Evolutionary conservation across 2,888 invertebrate genomes (phyloP).

Genomic region (Mechanitis mazaeus): DNA sequence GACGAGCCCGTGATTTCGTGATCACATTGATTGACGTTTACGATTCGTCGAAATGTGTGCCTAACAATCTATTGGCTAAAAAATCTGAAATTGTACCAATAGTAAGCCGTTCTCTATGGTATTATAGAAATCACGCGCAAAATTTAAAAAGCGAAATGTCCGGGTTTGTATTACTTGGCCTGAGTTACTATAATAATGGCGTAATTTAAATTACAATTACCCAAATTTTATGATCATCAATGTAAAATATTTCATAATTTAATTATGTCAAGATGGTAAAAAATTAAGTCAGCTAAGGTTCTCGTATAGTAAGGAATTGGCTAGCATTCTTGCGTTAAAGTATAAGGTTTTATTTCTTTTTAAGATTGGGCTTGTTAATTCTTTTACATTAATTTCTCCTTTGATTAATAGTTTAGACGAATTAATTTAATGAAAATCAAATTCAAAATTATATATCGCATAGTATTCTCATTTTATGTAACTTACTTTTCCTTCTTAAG

Average conservation of each 20-base stretch:
- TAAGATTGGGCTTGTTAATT: too few species aligned
- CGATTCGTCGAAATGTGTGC: constrained; percentile 52
- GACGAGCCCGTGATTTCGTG: constrained; percentile 40
- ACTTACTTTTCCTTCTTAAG: too few species aligned
- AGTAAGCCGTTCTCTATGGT: constrained; percentile 17
- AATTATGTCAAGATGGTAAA: too few species aligned
- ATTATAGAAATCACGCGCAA: constrained; percentile 47
- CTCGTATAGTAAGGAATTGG: neutral
- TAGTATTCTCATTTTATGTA: too few species aligned
- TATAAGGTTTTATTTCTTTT: too few species aligned
- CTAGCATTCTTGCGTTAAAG: too few species aligned
- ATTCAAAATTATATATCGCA: too few species aligned
- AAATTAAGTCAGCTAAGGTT: neutral
- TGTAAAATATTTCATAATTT: too few species aligned
- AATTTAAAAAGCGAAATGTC: constrained; percentile 37
- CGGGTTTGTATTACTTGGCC: neutral
- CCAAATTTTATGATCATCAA: neutral
- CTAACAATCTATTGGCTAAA: constrained; percentile 41
- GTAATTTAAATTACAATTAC: neutral
- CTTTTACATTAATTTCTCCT: too few species aligned
- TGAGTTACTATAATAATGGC: too few species aligned
- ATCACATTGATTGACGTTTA: constrained; percentile 39
- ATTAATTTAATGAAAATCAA: too few species aligned
- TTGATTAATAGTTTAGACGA: too few species aligned
- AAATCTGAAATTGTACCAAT: constrained; percentile 42